These are phyloP conservation scores for Trichonephila inaurata DNA, from an alignment of 1,140 invertebrate species.

Conservation along the genomic window DNA sequence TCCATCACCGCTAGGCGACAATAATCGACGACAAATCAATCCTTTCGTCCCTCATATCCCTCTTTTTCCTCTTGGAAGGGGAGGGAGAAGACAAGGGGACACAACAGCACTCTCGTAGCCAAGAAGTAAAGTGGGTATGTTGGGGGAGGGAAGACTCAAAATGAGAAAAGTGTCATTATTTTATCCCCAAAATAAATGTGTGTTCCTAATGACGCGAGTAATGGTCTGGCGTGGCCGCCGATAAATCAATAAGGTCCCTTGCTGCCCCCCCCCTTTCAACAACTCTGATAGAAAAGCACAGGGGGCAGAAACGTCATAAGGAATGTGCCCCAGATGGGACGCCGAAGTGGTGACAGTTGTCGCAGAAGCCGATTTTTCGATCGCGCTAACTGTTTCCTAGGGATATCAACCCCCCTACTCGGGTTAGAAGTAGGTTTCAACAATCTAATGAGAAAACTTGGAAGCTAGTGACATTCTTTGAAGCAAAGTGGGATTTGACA, in stretches of 20 bases:
- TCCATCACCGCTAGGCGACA: constrained; percentile 62
- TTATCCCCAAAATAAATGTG: constrained; percentile 76
- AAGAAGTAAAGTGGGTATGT: constrained; percentile 58
- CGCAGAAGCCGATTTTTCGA: constrained; percentile 74
- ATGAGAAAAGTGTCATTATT: constrained; percentile 77
- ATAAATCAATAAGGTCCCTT: constrained; percentile 69
- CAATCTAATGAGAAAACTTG: background rate
- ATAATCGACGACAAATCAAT: constrained; percentile 76
- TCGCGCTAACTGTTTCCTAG: background rate
- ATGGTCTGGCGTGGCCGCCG: constrained; percentile 71
- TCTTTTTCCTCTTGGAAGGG: background rate
- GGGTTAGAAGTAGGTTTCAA: background rate
- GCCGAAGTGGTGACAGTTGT: constrained; percentile 71
- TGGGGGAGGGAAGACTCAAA: constrained; percentile 57
- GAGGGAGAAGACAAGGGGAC: background rate
- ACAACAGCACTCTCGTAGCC: constrained; percentile 30
- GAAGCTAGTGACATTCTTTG: background rate
- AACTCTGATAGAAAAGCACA: background rate
- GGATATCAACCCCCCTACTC: background rate
- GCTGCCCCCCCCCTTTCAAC: background rate
- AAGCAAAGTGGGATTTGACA: no score
- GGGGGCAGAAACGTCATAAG: constrained; percentile 62
- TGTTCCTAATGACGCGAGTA: constrained; percentile 75
- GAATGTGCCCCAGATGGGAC: constrained; percentile 67
- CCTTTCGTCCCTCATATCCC: constrained; percentile 51